Base-by-base conservation (phyloP, 1,140 invertebrate genomes). In the Eueides isabella region DNA sequence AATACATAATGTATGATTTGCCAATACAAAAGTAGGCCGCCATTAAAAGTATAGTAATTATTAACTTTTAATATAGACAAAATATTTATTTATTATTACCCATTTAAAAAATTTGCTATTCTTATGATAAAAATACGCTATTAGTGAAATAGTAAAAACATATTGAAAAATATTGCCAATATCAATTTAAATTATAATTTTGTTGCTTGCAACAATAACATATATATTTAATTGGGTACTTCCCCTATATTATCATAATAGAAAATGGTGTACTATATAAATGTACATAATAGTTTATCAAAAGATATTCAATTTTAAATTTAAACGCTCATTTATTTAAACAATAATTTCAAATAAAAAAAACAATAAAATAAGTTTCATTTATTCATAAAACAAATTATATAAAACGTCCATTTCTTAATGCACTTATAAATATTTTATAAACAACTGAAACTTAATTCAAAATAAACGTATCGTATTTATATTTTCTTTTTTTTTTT, bases 401-500 rank as follows among this genome's bases (percentile, higher is more conserved):
- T 55, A 55, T 55, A 55, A 55, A 55, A 55, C 48, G 48, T 55
- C 48, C 48, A 55, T 55, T 55, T 55, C 48, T 26, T 26, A 55
- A 55, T 11, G 2, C 48, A 55, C 7, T 26, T 23, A 55, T 14
- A 55, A 55, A 55, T 55, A 55, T 55, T 55, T 23, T 12, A 26
- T 26, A 55, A 55, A 55, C 48, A 55, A 23, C 26, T 55, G 2
- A 55, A 14, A n/a, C 9, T 55, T 55, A 23, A 0, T 55, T 55
- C 48, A 55, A 55, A 9, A 38, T 6, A 11, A 9, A 11, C 1
- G 11, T n/a, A n/a, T n/a, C n/a, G n/a, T n/a, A n/a, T 48, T n/a
- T 5, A 5, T 19, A 48, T 16, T n/a, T 19, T 48, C 5, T 2
- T 48, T 19, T n/a, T 48, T 48, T 19, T n/a, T 48, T 48, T 16